Evolutionary conservation across 2,113 vertebrate genomes (phyloP), one percentile per base, ranked within the genome.

Genomic region (Chaetura pelagica): DNA sequence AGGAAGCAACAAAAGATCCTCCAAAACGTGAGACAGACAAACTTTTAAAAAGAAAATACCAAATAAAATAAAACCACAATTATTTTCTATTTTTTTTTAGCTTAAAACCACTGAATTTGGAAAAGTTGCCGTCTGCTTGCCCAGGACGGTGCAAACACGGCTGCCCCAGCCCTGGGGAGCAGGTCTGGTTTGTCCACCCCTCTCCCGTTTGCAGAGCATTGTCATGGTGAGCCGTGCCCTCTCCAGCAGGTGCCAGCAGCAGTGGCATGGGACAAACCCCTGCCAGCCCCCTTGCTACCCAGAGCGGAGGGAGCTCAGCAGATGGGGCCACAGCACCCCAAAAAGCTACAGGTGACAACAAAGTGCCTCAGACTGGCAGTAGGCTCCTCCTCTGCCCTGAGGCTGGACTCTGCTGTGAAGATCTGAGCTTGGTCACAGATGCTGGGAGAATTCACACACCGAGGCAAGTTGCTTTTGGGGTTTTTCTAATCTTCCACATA

Each of bases 171-270:
- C 46, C 32, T 22, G 27, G 49, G 54, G 29, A 61, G 42, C 26
- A 40, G 21, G 10, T 85, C 3, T 0, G 24, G 32, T 68, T 77
- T 1, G 0, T 35, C 16, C 19, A 4, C 23, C 44, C 34, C 32
- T 73, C 59, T 59, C 24, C 0, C 0, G 23, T 61, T 23, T 34
- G 52, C 44, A 78, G 52, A 74, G 7, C 15, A 16, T 46, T 12
- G 0, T 51, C 1, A 2, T n/a, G 32, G 27, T 12, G 59, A 73
- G n/a, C 35, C 1, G 0, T 44, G 24, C 18, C 17, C 21, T 22
- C 1, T 0, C 19, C 10, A 10, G 3, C 3, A 4, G 29, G 23
- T 42, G 12, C 35, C 6, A 1, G 44, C 13, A 54, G 18, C 14
- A 3, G 52, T 1, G 2, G 23, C 8, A 5, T 15, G 16, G 55